A percentile compares a stretch with the other conserved stretches of the same genome.
These are phyloP conservation scores for Crocidura indochinensis DNA, from an alignment of 2,797 vertebrate genomes.

Conservation along the genomic window DNA sequence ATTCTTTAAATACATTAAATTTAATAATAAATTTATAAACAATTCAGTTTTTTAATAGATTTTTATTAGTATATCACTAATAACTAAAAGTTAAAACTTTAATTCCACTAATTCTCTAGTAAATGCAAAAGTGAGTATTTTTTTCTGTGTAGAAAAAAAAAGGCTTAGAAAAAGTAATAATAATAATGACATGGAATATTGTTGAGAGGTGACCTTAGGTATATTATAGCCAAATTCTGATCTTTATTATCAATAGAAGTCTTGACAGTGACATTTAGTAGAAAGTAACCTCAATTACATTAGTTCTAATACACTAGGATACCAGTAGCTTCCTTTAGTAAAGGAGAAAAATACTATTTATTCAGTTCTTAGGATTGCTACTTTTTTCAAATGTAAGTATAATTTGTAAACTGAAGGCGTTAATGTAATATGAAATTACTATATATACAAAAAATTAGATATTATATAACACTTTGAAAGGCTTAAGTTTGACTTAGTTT, in stretches of 20 bases:
- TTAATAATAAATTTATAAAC: neutral
- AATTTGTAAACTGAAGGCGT: neutral
- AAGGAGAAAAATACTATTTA: neutral
- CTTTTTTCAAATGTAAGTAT: slow-evolving; percentile 30
- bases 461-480: neutral
- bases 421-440: neutral
- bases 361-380: neutral
- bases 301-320: fast-evolving
- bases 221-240: neutral
- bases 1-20: neutral
- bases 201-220: neutral
- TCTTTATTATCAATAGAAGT: neutral
- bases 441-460: neutral
- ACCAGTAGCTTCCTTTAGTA: neutral
- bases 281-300: neutral
- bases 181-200: neutral
- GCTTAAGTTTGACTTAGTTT: neutral
- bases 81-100: no score
- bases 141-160: neutral
- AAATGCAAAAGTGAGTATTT: neutral
- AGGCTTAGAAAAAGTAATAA: neutral
- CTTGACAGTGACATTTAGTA: neutral
- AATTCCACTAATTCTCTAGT: neutral
- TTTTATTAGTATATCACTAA: neutral
- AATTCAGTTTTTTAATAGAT: neutral